Evolutionary conservation across 2,113 vertebrate genomes (phyloP).

Genomic region (Mungos mungo): DNA sequence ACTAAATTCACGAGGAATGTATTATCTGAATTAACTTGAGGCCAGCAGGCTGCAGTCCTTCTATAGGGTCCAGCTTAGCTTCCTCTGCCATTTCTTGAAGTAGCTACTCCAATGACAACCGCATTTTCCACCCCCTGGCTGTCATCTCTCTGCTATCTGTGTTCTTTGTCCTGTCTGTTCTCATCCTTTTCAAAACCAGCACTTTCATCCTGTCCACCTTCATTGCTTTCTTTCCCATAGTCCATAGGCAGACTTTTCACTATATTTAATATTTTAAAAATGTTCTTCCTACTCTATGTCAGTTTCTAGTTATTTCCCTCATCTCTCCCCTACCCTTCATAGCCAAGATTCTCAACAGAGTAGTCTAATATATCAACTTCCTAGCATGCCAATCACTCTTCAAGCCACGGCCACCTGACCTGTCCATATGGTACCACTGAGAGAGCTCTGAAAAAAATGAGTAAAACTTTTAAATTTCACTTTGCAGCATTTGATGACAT

Average conservation of each 20-base stretch:
- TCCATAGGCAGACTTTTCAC: too few relatives aligned
- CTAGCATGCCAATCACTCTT: not conserved
- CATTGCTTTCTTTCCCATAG: not conserved
- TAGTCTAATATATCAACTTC: not conserved
- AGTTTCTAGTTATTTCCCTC: not conserved
- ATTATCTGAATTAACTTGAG: not conserved
- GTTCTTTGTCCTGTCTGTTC: not conserved
- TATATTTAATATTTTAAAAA: not conserved
- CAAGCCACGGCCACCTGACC: not conserved
- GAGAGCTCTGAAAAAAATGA: not conserved
- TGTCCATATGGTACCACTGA: not conserved
- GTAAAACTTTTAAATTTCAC: not conserved
- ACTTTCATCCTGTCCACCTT: not conserved
- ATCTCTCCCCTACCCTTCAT: not conserved
- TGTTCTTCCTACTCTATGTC: not conserved
- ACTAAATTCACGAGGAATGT: not conserved
- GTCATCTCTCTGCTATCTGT: not conserved
- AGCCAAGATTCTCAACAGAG: not conserved
- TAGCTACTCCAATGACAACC: not conserved
- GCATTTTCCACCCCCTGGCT: not conserved
- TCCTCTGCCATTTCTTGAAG: not conserved
- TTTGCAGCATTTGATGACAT: not conserved
- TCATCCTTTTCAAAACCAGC: not conserved
- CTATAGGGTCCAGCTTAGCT: not conserved
- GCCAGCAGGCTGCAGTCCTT: not conserved